phyloP scores from a whole-genome alignment of 2,888 invertebrate genomes.

The Biston stratarius region DNA sequence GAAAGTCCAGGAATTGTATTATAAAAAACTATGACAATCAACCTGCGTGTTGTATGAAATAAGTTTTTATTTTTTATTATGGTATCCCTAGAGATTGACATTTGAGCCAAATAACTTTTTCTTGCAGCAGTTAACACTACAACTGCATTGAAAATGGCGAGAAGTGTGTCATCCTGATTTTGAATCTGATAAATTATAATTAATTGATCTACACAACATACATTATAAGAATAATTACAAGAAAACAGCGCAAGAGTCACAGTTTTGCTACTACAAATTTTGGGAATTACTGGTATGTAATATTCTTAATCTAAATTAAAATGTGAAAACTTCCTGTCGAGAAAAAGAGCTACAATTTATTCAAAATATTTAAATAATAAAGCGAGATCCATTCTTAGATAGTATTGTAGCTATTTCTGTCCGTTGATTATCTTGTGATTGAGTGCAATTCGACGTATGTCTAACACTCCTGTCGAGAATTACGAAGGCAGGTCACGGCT shows the following conservation, averaged over 20 bases:
- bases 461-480: constrained; percentile 25
- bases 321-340: constrained; percentile 37
- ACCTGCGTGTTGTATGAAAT: neutral
- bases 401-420: constrained; percentile 51
- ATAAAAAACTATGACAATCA: too few species aligned
- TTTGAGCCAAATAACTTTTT: neutral
- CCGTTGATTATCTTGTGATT: constrained; percentile 38
- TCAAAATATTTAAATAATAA: constrained; percentile 62
- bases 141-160: constrained; percentile 64
- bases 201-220: constrained; percentile 22
- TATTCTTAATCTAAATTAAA: constrained; percentile 21
- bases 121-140: constrained; percentile 47
- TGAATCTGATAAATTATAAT: constrained; percentile 50
- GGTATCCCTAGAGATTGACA: constrained; percentile 9
- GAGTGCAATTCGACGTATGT: constrained; percentile 47
- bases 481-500: constrained; percentile 35
- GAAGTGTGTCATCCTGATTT: constrained; percentile 64
- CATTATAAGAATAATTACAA: constrained; percentile 13
- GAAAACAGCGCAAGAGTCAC: constrained; percentile 17
- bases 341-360: constrained; percentile 36
- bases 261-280: constrained; percentile 1
- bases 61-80: constrained; percentile 6
- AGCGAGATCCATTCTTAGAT: constrained; percentile 54
- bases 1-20: too few species aligned
- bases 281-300: constrained; percentile 37